Evolutionary conservation across 2,888 invertebrate species (phyloP).

Genomic region (Nephrocerus scutellatus): DNA sequence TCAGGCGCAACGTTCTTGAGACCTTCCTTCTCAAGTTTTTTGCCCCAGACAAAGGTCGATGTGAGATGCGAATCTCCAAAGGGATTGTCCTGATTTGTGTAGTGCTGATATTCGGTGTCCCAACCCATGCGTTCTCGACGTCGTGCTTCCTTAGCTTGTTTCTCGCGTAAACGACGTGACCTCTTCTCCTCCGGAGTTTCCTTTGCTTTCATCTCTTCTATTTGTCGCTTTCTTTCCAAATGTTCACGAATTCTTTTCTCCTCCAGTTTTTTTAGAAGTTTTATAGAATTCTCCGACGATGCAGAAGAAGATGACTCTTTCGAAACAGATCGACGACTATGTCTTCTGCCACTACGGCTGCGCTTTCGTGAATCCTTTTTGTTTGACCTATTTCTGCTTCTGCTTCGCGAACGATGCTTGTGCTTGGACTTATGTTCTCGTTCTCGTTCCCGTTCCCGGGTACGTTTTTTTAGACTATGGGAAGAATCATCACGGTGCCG

Average conservation of each 20-base stretch:
- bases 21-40: conserved; percentile 93
- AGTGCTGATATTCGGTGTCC: conserved; percentile 94
- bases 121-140: conserved; percentile 92
- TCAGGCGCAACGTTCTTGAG: conserved; percentile 67
- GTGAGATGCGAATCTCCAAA: conserved; percentile 95
- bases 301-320: too few relatives aligned
- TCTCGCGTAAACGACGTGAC: conserved; percentile 75
- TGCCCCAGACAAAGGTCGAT: conserved; percentile 93
- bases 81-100: conserved; percentile 97
- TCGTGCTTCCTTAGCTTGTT: conserved; percentile 81
- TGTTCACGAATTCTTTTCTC: conserved; percentile 60
- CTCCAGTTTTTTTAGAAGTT: conserved; percentile 65
- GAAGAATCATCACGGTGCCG: too few relatives aligned
- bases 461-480: too few relatives aligned
- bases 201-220: conserved; percentile 72
- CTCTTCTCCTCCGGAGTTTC: conserved; percentile 96
- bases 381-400: too few relatives aligned
- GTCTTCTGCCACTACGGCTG: too few relatives aligned
- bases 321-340: too few relatives aligned
- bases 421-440: too few relatives aligned
- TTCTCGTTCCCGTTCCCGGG: too few relatives aligned
- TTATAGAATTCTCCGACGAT: too few relatives aligned
- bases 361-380: too few relatives aligned
- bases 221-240: conserved; percentile 60
- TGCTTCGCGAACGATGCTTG: too few relatives aligned